Conservation (phyloP, 35 echinoderm and acorn worm genomes). For the Amphiura filiformis region DNA sequence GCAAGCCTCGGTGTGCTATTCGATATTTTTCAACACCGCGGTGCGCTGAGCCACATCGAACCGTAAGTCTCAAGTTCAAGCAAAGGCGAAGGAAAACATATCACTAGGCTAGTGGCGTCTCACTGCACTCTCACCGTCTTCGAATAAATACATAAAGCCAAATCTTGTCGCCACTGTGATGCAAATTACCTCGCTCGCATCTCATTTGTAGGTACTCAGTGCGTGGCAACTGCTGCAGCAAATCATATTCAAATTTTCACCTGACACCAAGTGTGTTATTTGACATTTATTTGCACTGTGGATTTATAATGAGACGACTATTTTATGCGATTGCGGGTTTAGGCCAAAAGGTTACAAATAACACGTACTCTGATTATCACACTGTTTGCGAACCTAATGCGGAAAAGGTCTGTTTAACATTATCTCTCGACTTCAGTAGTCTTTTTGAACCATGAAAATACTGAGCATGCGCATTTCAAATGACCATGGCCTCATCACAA, state of each 20-base stretch:
- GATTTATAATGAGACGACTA: neutral
- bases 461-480: too few relatives aligned
- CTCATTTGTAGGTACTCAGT: neutral
- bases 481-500: too few relatives aligned
- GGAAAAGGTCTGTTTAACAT: too few relatives aligned
- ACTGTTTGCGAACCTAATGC: too few relatives aligned
- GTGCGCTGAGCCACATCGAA: neutral
- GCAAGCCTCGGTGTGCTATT: neutral
- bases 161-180: neutral
- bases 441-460: too few relatives aligned
- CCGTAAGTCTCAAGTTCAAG: neutral
- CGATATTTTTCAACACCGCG: conserved; percentile 1
- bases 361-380: too few relatives aligned
- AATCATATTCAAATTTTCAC: neutral
- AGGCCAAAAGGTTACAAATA: neutral
- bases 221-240: neutral
- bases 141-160: too few relatives aligned
- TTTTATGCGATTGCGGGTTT: neutral
- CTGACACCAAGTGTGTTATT: neutral
- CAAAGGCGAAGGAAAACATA: neutral
- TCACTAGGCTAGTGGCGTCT: neutral
- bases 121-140: neutral
- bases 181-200: neutral
- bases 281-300: neutral
- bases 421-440: too few relatives aligned